Conservation (phyloP, 1,140 invertebrate genomes). For the Lanistes nyassanus region DNA sequence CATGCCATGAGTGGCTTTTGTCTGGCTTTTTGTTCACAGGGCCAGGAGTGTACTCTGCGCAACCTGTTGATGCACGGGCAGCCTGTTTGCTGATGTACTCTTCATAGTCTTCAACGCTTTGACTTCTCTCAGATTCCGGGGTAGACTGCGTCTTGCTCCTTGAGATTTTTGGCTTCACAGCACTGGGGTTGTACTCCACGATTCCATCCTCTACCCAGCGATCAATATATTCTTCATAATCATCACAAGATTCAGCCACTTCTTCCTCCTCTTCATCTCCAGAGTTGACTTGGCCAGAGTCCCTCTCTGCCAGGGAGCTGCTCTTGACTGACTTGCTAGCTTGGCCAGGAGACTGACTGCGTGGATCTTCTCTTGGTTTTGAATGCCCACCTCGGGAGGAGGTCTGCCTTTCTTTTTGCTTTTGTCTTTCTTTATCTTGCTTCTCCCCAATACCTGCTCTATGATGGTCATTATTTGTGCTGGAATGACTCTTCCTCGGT, state of each 20-base stretch:
- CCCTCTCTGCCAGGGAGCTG: background rate
- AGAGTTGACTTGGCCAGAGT: background rate
- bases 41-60: conserved; percentile 12
- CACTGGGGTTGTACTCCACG: conserved; percentile 7
- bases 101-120: conserved; percentile 16
- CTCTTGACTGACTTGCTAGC: too few relatives aligned
- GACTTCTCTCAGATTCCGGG: background rate
- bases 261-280: background rate
- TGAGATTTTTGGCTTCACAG: background rate
- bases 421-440: too few relatives aligned
- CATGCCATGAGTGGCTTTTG: too few relatives aligned
- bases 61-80: background rate
- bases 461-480: too few relatives aligned
- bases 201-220: conserved; percentile 18
- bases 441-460: too few relatives aligned
- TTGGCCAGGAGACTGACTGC: too few relatives aligned
- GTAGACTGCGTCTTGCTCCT: background rate
- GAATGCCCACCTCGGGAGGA: too few relatives aligned
- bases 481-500: too few relatives aligned
- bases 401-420: too few relatives aligned
- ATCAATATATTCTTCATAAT: conserved; percentile 18
- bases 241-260: conserved; percentile 1
- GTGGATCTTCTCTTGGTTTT: too few relatives aligned
- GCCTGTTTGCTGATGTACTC: conserved; percentile 7
- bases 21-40: background rate